These are phyloP conservation scores for Mythimna lalbum DNA, from an alignment of 2,888 invertebrate species.

Conservation along the genomic window DNA sequence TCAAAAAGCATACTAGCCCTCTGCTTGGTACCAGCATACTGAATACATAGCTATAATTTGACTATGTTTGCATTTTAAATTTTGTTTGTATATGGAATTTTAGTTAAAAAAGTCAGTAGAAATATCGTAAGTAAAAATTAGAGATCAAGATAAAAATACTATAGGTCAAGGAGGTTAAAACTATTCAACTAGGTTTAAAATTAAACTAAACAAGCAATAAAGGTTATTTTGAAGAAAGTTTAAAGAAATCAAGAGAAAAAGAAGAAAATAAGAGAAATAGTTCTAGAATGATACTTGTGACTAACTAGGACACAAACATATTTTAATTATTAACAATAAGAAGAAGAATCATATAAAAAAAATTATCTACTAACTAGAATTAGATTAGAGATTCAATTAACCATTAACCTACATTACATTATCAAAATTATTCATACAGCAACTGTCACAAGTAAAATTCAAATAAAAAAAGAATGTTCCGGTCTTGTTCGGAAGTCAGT, in stretches of 20 bases:
- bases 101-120: background rate
- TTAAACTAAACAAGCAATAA: slow-evolving; percentile 14
- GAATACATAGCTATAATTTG: slow-evolving; percentile 34
- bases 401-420: no score
- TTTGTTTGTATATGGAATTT: background rate
- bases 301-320: background rate
- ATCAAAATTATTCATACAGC: background rate
- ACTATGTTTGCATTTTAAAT: slow-evolving; percentile 30
- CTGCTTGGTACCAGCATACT: slow-evolving; percentile 53
- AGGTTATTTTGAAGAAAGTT: slow-evolving; percentile 10
- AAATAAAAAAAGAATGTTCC: slow-evolving; percentile 3
- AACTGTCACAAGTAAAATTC: background rate
- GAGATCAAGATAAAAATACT: background rate
- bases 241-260: background rate
- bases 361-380: background rate
- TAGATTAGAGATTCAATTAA: no score
- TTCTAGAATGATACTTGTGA: slow-evolving; percentile 3
- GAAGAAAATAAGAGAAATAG: slow-evolving; percentile 1
- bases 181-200: slow-evolving; percentile 23
- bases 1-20: slow-evolving; percentile 65
- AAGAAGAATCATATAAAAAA: background rate
- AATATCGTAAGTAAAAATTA: background rate
- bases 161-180: background rate
- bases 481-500: slow-evolving; percentile 40
- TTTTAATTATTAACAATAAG: background rate